These are phyloP conservation scores for Saccostrea cuccullata DNA, from an alignment of 1,140 invertebrate genomes.

Conservation along the genomic window DNA sequence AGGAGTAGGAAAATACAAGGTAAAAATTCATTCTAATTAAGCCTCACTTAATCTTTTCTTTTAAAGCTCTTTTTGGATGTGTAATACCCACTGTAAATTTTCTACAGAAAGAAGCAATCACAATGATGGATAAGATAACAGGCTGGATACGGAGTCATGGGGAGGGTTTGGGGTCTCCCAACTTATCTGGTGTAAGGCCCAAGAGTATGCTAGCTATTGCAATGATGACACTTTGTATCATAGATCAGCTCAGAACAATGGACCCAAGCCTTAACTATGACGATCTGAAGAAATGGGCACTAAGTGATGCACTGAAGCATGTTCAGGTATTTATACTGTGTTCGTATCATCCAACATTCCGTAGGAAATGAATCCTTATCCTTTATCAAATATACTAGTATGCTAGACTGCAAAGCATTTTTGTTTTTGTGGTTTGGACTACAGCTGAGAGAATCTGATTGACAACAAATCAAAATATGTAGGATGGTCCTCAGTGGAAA, in stretches of 20 bases:
- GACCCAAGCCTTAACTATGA: constrained; percentile 59
- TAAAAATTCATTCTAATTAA: constrained; percentile 41
- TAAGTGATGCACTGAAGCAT: constrained; percentile 61
- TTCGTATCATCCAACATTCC: too few relatives aligned
- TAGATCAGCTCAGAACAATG: constrained; percentile 65
- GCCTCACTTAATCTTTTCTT: background rate
- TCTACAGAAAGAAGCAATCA: constrained; percentile 61
- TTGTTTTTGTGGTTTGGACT: too few relatives aligned
- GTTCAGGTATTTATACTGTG: constrained; percentile 60
- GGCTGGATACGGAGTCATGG: constrained; percentile 67
- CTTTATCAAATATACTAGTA: too few relatives aligned
- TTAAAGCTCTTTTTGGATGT: background rate
- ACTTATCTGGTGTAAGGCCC: constrained; percentile 55
- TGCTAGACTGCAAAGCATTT: too few relatives aligned
- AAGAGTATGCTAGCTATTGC: constrained; percentile 66
- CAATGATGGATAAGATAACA: constrained; percentile 69
- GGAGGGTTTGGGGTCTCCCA: constrained; percentile 55
- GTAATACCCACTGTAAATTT: background rate
- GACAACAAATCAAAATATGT: too few relatives aligned
- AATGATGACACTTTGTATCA: constrained; percentile 71
- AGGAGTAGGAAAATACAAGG: constrained; percentile 63
- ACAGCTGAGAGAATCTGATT: too few relatives aligned
- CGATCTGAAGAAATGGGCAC: constrained; percentile 63
- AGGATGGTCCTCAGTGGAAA: too few relatives aligned
- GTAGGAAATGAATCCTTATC: too few relatives aligned